Evolutionary conservation across 2,888 invertebrate genomes (phyloP), one percentile per base, ranked within the genome.

Genomic region (Coelinius sp.): DNA sequence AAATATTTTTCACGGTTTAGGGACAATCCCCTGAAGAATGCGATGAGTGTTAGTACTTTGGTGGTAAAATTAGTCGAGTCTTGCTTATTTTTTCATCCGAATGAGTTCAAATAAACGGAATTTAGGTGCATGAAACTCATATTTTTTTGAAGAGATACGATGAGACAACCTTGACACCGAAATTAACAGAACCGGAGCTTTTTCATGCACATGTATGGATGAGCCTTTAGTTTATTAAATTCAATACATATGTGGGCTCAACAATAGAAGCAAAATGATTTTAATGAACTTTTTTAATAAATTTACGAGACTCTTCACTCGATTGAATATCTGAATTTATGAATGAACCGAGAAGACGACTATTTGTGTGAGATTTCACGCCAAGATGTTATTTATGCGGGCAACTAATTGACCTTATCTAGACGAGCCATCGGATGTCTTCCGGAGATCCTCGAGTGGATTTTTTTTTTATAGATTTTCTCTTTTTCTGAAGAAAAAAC

Each of bases 351-450:
- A n/a, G 14, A 7, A 66, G 52, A 6, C 5, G 20, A 53, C 31
- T 62, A 22, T 68, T 27, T 68, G 62, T 68, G 35, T 68, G 27
- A 68, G 68, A 68, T 68, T 68, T 68, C 44, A 62, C 68, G 35
- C 68, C 62, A 44, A 46, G 41, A 59, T 20, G 46, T 68, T 68
- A 68, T 68, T 68, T 62, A 68, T 68, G 68, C 68, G 68, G 68
- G 68, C 59, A 68, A 31, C 68, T 62, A 68, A 62, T 68, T 68
- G 68, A 68, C 62, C 68, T 62, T 68, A 68, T 68, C 68, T 44
- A 46, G 59, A 31, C 25, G n/a, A 46, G 20, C 59, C 46, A 68
- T 59, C 68, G 31, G 46, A 46, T 68, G 41, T 31, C 41, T 31
- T 44, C 31, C 12, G 35, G 27, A 46, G 52, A 67, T 52, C 8